phyloP scores from a whole-genome alignment of 1,140 invertebrate genomes.

The Cherax quadricarinatus region DNA sequence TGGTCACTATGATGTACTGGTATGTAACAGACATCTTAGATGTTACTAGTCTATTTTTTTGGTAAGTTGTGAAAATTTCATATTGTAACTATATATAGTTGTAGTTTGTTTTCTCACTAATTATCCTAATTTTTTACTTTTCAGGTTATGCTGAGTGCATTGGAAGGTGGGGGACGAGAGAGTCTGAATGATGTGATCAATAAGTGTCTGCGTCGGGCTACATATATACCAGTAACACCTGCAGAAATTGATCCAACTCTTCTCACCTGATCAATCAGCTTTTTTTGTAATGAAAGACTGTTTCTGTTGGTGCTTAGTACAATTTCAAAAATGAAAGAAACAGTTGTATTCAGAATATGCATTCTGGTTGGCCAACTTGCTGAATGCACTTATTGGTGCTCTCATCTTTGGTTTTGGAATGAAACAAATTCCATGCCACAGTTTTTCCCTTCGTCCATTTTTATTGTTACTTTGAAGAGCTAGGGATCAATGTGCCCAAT shows the following conservation, averaged over 20 bases:
- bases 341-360: background rate
- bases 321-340: background rate
- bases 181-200: constrained; percentile 91
- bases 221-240: constrained; percentile 68
- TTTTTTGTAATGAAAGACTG: background rate
- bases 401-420: background rate
- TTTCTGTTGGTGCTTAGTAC: background rate
- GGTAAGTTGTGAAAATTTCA: too few relatives aligned
- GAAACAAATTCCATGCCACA: background rate
- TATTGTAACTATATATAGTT: too few relatives aligned
- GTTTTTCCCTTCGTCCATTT: constrained; percentile 5
- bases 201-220: constrained; percentile 82
- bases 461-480: background rate
- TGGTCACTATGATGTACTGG: too few relatives aligned
- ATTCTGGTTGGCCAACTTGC: background rate
- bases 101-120: too few relatives aligned
- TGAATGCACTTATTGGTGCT: constrained; percentile 6
- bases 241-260: constrained; percentile 69
- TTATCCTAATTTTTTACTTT: background rate
- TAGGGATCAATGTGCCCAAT: background rate
- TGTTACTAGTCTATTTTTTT: too few relatives aligned
- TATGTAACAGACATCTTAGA: too few relatives aligned
- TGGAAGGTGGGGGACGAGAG: constrained; percentile 92
- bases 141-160: constrained; percentile 84
- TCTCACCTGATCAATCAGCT: constrained; percentile 54